These are phyloP conservation scores for Smutsia temminckii DNA, from an alignment of 2,797 vertebrate genomes.

Conservation along the genomic window DNA sequence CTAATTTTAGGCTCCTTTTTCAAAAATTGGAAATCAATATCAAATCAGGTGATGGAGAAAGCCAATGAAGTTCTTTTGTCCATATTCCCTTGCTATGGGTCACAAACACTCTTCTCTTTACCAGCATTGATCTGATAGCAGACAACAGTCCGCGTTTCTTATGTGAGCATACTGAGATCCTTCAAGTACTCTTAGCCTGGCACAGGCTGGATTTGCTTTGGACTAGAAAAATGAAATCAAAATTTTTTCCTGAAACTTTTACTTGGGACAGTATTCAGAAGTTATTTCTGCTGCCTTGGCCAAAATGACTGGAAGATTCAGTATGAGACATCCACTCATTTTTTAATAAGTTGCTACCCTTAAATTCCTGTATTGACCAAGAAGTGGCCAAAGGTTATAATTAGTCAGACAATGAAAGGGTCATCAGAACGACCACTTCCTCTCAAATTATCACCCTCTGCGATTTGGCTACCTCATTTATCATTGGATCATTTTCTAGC, in stretches of 20 bases:
- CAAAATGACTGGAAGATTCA: conserved; percentile 4
- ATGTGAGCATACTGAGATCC: neutral
- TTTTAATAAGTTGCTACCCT: neutral
- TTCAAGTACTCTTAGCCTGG: neutral
- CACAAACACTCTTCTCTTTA: neutral
- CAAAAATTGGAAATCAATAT: conserved; percentile 80
- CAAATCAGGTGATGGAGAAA: conserved; percentile 75
- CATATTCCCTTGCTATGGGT: conserved; percentile 18
- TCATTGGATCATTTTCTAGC: neutral
- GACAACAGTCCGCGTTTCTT: neutral
- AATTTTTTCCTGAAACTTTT: conserved; percentile 58
- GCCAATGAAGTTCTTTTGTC: conserved; percentile 66
- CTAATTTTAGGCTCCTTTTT: conserved; percentile 46
- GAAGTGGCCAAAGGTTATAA: neutral
- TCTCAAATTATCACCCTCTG: neutral
- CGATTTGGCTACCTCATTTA: neutral
- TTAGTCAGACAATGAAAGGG: neutral
- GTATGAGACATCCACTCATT: neutral
- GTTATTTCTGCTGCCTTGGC: neutral
- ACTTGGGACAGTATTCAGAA: conserved; percentile 30
- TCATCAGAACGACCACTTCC: neutral
- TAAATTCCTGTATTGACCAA: conserved; percentile 7
- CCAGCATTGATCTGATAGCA: conserved; percentile 40
- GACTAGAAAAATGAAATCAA: conserved; percentile 16
- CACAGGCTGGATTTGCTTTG: conserved; percentile 10